Evolutionary conservation across 92 coral and sea anemone genomes (phyloP), one percentile per base, ranked within the genome.

Genomic region (Parazoanthus swiftii): DNA sequence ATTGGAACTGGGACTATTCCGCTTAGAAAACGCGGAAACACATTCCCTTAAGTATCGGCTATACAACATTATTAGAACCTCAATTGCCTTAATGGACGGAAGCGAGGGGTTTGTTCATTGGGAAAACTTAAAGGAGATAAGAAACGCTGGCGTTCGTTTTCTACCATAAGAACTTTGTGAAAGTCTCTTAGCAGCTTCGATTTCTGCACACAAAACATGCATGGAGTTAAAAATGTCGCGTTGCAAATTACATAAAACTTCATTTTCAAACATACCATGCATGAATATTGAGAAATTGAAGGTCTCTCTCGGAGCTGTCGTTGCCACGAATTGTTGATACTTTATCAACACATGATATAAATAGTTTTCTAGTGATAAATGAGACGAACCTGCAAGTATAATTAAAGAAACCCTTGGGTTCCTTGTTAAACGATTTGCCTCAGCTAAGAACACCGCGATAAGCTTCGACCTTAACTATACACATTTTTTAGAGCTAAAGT

Each of bases 1-100:
- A 16, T 8, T 58, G 71, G n/a, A 26, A 81, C 66, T 59, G 23
- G 70, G 46, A 63, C 44, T 81, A 58, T 81, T 81, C 73, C 33
- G 33, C 33, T 81, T 81, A 35, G 74, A 58, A 75, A 81, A 59
- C 85, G 36, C 85, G 85, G 85, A 81, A 56, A 50, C 33, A 4
- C 38, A 16, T 75, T 48, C 50, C 25, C 26, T 3, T 14, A 16
- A 7, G 59, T 54, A 54, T 63, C 70, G n/a, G 25, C 39, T n/a
- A 38, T 75, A 37, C 38, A 37, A 23, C 43, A 5, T 75, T 3
- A 75, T 37, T 75, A 75, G 50, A 26, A 38, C 46, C 21, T 36
- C 46, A 76, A 18, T 74, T 37, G 46, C 14, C 6, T 76, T 76
- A 20, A 39, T n/a, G 43, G 80, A 18, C 10, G 23, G 43, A 44